Evolutionary conservation across 23 tunicate species (phyloP).

Genomic region (Botrylloides violaceus): DNA sequence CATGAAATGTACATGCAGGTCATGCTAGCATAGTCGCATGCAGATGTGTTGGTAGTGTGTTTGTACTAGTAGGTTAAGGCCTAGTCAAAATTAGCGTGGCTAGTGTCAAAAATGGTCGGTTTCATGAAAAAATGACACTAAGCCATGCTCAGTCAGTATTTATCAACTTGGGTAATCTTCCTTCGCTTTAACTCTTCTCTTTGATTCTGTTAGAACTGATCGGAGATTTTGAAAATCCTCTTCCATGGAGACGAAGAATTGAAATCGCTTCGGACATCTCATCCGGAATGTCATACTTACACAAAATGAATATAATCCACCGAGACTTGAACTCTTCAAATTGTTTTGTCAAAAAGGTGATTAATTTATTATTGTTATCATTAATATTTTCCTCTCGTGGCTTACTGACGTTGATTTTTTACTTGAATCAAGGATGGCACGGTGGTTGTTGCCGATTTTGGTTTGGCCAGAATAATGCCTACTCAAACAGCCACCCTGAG

Average conservation of each 20-base stretch:
- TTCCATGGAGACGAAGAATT: slow-evolving; percentile 70
- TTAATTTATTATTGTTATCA: background rate
- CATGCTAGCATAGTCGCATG: too few species aligned
- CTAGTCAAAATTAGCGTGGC: too few species aligned
- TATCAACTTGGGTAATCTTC: too few species aligned
- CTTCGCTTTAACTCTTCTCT: too few species aligned
- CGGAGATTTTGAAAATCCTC: slow-evolving; percentile 28
- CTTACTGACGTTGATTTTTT: background rate
- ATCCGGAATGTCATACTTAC: slow-evolving; percentile 82
- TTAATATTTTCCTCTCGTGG: background rate
- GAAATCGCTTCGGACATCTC: slow-evolving; percentile 75
- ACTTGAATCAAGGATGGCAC: slow-evolving; percentile 68
- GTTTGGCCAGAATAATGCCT: slow-evolving; percentile 68
- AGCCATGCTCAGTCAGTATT: too few species aligned
- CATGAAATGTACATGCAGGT: too few species aligned
- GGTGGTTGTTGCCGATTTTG: slow-evolving; percentile 95
- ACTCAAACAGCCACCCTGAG: slow-evolving; percentile 28
- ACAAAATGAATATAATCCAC: slow-evolving; percentile 67
- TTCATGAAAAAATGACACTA: too few species aligned
- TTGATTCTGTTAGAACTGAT: slow-evolving; percentile 30
- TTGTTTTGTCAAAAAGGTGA: slow-evolving; percentile 86
- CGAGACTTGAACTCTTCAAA: slow-evolving; percentile 86
- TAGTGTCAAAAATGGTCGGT: too few species aligned
- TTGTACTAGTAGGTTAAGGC: too few species aligned
- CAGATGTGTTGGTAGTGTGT: too few species aligned